phyloP scores from a whole-genome alignment of 2,113 vertebrate species.

The Puffinus mauretanicus region DNA sequence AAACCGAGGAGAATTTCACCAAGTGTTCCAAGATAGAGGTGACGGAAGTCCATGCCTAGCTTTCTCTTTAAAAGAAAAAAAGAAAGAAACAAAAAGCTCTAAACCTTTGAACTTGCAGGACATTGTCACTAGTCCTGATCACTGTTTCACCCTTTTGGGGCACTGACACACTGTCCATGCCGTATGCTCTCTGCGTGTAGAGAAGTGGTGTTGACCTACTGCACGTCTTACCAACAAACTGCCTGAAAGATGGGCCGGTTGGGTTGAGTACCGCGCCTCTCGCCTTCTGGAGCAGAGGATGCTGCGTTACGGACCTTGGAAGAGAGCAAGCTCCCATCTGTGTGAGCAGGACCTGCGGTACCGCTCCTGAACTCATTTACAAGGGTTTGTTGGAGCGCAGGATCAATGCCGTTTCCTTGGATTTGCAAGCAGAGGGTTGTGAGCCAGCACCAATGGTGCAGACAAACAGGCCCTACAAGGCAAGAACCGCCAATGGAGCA shows the following conservation, averaged over 20 bases:
- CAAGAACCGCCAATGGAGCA: neutral
- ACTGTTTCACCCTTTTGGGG: neutral
- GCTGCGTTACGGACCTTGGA: fast-evolving
- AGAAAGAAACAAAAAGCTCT: neutral
- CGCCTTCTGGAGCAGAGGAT: neutral
- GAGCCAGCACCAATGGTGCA: neutral
- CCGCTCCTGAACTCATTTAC: neutral
- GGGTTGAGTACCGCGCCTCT: neutral
- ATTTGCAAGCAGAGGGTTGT: neutral
- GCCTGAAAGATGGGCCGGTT: fast-evolving
- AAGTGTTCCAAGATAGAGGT: neutral
- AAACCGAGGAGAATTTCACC: neutral
- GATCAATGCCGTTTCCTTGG: neutral
- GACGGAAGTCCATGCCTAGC: fast-evolving
- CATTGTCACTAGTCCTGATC: neutral
- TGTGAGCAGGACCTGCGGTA: neutral
- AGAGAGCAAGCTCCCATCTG: neutral
- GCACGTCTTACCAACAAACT: neutral
- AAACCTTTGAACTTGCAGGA: neutral
- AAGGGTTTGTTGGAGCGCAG: fast-evolving
- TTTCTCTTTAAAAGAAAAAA: neutral
- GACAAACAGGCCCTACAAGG: neutral
- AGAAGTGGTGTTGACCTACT: neutral
- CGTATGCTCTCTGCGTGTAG: neutral
- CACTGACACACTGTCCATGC: neutral